Percentiles rank a stretch among this genome's conserved stretches.
These are phyloP conservation scores for Parazoanthus darwini DNA, from an alignment of 92 coral and sea anemone species.

Conservation along the genomic window DNA sequence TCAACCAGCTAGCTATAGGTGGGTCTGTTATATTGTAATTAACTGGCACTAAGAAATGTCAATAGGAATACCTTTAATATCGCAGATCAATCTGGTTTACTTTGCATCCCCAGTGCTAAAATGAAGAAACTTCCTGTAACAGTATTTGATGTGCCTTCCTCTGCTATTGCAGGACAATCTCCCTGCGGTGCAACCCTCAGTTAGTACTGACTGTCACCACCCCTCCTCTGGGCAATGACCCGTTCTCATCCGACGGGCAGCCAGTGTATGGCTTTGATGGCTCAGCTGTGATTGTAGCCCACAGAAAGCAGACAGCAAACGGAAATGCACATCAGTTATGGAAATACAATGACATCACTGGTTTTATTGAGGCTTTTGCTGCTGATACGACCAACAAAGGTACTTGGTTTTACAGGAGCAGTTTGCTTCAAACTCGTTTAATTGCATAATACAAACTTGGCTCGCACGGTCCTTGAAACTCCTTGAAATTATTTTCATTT, in stretches of 20 bases:
- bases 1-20: too few relatives aligned
- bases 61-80: too few relatives aligned
- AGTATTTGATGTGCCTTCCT: background rate
- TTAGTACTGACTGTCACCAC: slow-evolving; percentile 83
- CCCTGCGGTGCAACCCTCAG: slow-evolving; percentile 74
- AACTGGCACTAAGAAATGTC: too few relatives aligned
- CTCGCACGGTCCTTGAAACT: too few relatives aligned
- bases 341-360: slow-evolving; percentile 76
- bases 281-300: slow-evolving; percentile 78
- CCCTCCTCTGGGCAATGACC: slow-evolving; percentile 79
- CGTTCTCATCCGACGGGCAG: slow-evolving; percentile 64
- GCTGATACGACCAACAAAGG: too few relatives aligned
- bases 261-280: slow-evolving; percentile 74
- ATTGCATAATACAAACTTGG: too few relatives aligned
- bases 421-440: too few relatives aligned
- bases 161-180: slow-evolving; percentile 63
- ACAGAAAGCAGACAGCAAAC: slow-evolving; percentile 73
- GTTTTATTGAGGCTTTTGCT: slow-evolving; percentile 81
- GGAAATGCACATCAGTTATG: slow-evolving; percentile 91
- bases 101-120: too few relatives aligned
- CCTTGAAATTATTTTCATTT: too few relatives aligned
- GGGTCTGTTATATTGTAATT: too few relatives aligned
- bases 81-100: too few relatives aligned
- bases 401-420: too few relatives aligned
- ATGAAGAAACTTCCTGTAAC: background rate